Evolutionary conservation across 2,113 vertebrate species (phyloP).

Genomic region (Gymnocephalus cernua): DNA sequence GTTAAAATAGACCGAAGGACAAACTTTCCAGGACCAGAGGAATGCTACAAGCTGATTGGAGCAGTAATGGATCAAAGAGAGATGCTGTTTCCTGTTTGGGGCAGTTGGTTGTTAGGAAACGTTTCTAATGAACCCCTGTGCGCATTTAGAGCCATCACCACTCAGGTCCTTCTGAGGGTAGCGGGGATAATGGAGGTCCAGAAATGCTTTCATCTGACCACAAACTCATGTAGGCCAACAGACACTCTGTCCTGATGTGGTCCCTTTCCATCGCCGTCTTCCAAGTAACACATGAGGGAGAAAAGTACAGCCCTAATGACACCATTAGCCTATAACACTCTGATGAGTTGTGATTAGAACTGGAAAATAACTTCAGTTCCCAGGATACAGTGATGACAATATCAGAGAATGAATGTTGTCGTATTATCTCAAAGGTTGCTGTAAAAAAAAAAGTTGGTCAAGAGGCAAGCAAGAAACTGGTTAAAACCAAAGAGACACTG

Average conservation of each 20-base stretch:
- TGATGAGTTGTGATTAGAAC: background rate
- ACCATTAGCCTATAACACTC: background rate
- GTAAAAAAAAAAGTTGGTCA: background rate
- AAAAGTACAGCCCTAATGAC: background rate
- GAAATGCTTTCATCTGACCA: constrained; percentile 53
- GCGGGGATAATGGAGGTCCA: background rate
- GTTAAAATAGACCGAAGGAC: constrained; percentile 60
- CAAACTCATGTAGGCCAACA: background rate
- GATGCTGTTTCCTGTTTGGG: constrained; percentile 44
- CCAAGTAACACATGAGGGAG: background rate
- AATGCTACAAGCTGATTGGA: constrained; percentile 50
- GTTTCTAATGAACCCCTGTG: background rate
- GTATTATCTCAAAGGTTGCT: background rate
- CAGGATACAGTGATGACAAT: background rate
- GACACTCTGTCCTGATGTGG: background rate
- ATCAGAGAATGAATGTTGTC: background rate
- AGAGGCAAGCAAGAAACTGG: background rate
- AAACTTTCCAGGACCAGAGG: constrained; percentile 24
- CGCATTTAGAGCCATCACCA: constrained; percentile 18
- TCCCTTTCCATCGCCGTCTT: background rate
- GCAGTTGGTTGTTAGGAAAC: constrained; percentile 8
- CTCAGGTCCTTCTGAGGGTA: constrained; percentile 16
- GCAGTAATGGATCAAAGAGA: constrained; percentile 59
- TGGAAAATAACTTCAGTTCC: too few species aligned
- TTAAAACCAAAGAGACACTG: too few species aligned